A percentile compares a stretch with the other conserved stretches of the same genome.
Evolutionary conservation across 2,888 invertebrate genomes (phyloP).

Genomic region (Drosophila meridionalis): DNA sequence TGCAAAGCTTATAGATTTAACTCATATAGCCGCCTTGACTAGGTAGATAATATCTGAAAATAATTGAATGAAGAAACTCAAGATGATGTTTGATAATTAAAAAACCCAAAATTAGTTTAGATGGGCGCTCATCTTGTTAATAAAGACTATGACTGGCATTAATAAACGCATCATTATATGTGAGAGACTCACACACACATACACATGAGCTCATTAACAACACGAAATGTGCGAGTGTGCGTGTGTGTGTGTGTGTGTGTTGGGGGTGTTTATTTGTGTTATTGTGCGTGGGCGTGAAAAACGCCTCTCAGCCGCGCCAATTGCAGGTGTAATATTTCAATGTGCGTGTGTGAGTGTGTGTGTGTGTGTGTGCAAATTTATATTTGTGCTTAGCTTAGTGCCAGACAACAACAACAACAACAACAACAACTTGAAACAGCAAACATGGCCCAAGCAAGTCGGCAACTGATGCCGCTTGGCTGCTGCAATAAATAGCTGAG

Average conservation of each 20-base stretch:
- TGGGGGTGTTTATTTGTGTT: constrained; percentile 49
- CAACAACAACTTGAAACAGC: constrained; percentile 7
- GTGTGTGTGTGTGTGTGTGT: constrained; percentile 21
- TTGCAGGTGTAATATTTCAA: constrained; percentile 80
- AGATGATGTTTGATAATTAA: constrained; percentile 51
- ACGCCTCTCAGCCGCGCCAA: constrained; percentile 56
- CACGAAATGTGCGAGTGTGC: constrained; percentile 19
- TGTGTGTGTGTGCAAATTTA: constrained; percentile 60
- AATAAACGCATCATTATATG: constrained; percentile 67
- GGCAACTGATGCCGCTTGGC: constrained; percentile 54
- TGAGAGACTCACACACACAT: constrained; percentile 18
- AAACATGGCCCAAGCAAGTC: constrained; percentile 33
- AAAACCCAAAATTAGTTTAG: constrained; percentile 63
- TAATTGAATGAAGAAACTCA: constrained; percentile 44
- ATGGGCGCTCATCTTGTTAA: constrained; percentile 58
- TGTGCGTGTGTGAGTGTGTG: constrained; percentile 41
- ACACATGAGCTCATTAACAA: constrained; percentile 36
- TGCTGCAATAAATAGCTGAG: constrained; percentile 70
- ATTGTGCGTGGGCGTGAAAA: constrained; percentile 51
- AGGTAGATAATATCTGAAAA: constrained; percentile 11
- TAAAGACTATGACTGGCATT: constrained; percentile 72
- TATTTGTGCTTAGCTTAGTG: constrained; percentile 70
- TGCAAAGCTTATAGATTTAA: neutral
- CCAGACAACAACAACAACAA: constrained; percentile 27
- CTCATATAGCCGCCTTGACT: neutral